Base-by-base conservation (phyloP, 2,888 invertebrate genomes). In the Criorhina ranunculi region DNA sequence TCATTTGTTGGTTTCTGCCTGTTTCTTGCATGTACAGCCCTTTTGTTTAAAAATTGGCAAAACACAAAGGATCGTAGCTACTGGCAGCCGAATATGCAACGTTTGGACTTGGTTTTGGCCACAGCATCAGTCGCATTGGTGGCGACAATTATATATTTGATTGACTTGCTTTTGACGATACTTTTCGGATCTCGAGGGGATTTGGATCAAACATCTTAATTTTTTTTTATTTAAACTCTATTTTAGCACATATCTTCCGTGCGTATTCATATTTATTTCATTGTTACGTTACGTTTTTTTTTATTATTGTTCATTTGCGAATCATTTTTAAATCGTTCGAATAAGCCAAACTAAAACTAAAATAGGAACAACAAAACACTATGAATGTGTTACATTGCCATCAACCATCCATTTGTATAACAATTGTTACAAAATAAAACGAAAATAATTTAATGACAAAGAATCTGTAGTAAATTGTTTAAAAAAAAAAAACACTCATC, bases 81-180 rank as follows among this genome's bases (percentile, higher is more conserved):
- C 66, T 92, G 92, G 92, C 91, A 92, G 86, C 92, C 92, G 66
- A 92, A 92, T 87, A 91, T 90, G 89, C 91, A 91, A 77, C 90
- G 92, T 46, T 87, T 92, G 88, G 92, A 92, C 78, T 87, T 92
- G 51, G 89, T 91, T 2, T 88, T 91, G 88, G 90, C 88, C 2
- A 83, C 91, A 3, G 92, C 91, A 2, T 89, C 90, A 2, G 89
- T 91, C 9, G 88, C 91, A 0, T 64, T 92, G 69, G 89, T 91
- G 4, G 88, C 89, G 9, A 88, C 90, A 5, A 70, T 91, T 60
- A 69, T 92, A 42, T 92, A 89, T 73, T 81, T 92, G 57, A 79
- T 91, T 46, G 92, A 92, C 85, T 87, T 91, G 4, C 87, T 91
- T 17, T 87, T 90, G 42, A 91, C 91, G 78, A 87, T 91, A 76